phyloP scores from a whole-genome alignment of 1,140 invertebrate genomes.

The Eufriesea mexicana region DNA sequence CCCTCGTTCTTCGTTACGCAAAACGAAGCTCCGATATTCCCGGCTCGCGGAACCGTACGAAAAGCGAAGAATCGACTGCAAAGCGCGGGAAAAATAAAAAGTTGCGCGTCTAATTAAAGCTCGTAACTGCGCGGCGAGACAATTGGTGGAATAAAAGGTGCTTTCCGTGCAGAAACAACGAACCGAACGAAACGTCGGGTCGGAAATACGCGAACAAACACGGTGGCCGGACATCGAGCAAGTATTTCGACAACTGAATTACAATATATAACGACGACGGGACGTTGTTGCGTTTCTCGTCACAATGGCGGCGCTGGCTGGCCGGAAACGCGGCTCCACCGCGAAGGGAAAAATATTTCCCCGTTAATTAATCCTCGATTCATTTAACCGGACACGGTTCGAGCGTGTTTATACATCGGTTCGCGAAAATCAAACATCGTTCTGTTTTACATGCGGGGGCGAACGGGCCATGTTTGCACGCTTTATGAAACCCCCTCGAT shows the following conservation, averaged over 20 bases:
- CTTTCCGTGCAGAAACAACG: background rate
- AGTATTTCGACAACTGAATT: constrained; percentile 20
- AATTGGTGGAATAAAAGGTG: background rate
- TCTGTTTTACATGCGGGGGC: background rate
- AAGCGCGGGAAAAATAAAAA: background rate
- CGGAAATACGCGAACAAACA: background rate
- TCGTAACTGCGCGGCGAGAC: background rate
- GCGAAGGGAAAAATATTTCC: background rate
- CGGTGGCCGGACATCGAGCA: background rate
- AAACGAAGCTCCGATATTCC: too few species aligned
- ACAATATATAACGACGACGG: constrained; percentile 2
- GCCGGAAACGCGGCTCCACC: too few species aligned
- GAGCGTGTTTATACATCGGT: background rate
- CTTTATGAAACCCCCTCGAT: constrained; percentile 31
- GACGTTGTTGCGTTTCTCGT: background rate
- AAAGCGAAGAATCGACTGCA: too few species aligned
- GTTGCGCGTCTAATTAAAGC: background rate
- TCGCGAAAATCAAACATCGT: background rate
- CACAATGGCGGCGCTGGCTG: background rate
- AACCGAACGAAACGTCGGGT: background rate
- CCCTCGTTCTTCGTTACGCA: too few species aligned
- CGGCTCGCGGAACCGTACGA: too few species aligned
- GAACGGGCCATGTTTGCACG: constrained; percentile 4
- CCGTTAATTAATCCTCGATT: constrained; percentile 36
- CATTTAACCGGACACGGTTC: background rate